A percentile compares a stretch with the other conserved stretches of the same genome.
phyloP scores from a whole-genome alignment of 1,140 invertebrate genomes.

The Gryllus bimaculatus region DNA sequence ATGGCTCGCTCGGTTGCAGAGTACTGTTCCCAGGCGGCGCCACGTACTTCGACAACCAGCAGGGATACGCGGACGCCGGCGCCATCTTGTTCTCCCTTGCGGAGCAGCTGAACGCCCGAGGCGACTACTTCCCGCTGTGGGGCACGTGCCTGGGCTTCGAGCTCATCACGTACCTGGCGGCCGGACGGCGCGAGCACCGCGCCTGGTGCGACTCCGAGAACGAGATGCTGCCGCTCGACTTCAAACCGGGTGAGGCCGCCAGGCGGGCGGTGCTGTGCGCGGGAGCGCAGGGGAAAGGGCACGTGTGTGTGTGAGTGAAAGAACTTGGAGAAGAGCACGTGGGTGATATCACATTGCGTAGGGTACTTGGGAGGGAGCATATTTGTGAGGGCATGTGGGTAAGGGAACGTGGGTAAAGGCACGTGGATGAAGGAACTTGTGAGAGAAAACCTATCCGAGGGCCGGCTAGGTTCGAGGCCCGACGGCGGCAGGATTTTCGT shows the following conservation, averaged over 20 bases:
- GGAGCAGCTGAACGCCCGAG: constrained; percentile 52
- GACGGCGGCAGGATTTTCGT: no score
- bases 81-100: constrained; percentile 53
- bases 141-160: constrained; percentile 87
- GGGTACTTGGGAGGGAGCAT: background rate
- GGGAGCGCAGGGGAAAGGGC: no score
- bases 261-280: background rate
- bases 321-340: background rate
- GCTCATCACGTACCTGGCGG: constrained; percentile 57
- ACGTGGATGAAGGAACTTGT: no score
- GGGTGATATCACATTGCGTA: background rate
- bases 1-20: constrained; percentile 33
- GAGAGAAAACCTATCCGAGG: no score
- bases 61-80: constrained; percentile 66
- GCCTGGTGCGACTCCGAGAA: constrained; percentile 46
- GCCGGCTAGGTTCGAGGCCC: no score
- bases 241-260: constrained; percentile 44
- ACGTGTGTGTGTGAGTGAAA: no score
- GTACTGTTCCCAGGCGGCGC: constrained; percentile 67
- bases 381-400: no score
- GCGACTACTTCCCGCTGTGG: constrained; percentile 73
- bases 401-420: no score
- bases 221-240: constrained; percentile 52
- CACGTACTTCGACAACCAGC: constrained; percentile 49
- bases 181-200: constrained; percentile 48